phyloP scores from a whole-genome alignment of 2,797 vertebrate genomes.

The Oreochromis grahami region DNA sequence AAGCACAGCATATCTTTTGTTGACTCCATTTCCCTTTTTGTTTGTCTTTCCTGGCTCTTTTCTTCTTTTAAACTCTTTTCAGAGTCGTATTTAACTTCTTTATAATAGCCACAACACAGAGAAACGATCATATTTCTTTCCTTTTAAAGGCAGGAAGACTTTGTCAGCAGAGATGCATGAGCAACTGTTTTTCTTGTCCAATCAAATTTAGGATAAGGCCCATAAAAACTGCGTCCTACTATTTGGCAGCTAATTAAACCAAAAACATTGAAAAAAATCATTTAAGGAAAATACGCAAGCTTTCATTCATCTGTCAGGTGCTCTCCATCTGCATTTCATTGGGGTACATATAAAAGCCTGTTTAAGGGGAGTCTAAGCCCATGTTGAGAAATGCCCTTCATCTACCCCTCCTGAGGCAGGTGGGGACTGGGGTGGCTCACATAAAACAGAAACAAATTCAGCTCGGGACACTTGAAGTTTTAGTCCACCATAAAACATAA shows the following conservation, averaged over 20 bases:
- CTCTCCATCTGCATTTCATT: constrained; percentile 65
- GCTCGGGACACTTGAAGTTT: constrained; percentile 61
- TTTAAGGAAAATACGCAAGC: not conserved
- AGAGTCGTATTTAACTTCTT: constrained; percentile 51
- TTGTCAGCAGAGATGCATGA: not conserved
- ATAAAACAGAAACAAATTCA: constrained; percentile 73
- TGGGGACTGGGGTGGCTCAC: constrained; percentile 60
- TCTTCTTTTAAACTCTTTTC: constrained; percentile 48
- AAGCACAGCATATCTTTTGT: constrained; percentile 69
- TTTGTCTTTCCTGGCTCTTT: constrained; percentile 54
- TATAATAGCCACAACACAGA: constrained; percentile 48
- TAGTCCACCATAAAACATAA: constrained; percentile 67
- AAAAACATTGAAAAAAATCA: not conserved
- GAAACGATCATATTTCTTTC: constrained; percentile 33
- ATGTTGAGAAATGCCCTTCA: constrained; percentile 71
- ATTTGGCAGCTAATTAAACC: constrained; percentile 14
- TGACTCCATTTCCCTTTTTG: constrained; percentile 58
- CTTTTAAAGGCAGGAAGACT: constrained; percentile 3
- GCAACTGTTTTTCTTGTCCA: constrained; percentile 1
- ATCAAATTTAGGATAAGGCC: not conserved
- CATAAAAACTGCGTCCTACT: constrained; percentile 5
- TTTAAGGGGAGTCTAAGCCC: constrained; percentile 69
- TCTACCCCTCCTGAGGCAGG: constrained; percentile 56
- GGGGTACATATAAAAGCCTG: constrained; percentile 49
- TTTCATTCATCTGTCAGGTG: constrained; percentile 46